Evolutionary conservation across 2,888 invertebrate genomes (phyloP).

Genomic region (Melieria omissa): DNA sequence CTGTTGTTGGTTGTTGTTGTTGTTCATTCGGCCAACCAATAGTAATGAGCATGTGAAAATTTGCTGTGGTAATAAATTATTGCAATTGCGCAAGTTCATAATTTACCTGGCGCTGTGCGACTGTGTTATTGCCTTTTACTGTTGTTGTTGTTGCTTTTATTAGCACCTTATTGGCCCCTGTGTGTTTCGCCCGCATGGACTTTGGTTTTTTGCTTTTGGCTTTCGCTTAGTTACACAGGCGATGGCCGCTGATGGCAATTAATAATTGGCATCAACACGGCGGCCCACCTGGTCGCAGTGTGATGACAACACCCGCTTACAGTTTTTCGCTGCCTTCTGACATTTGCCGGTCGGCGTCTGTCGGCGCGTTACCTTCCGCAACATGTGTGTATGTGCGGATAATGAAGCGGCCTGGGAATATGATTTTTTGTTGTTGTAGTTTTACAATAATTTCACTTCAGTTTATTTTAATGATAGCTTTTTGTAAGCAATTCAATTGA

Average conservation of each 20-base stretch:
- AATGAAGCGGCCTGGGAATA: not conserved
- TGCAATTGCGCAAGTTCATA: slow-evolving; percentile 38
- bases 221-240: too few species aligned
- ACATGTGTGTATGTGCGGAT: not conserved
- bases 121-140: too few species aligned
- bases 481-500: slow-evolving; percentile 39
- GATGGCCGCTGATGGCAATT: too few species aligned
- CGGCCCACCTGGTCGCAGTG: not conserved
- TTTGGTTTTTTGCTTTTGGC: too few species aligned
- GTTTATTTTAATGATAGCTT: slow-evolving; percentile 43
- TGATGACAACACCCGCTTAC: not conserved
- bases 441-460: slow-evolving; percentile 39
- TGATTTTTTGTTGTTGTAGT: slow-evolving; percentile 25
- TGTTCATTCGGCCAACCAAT: not conserved
- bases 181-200: too few species aligned
- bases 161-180: too few species aligned
- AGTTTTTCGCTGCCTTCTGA: not conserved
- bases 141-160: too few species aligned
- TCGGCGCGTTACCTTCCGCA: too few species aligned
- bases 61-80: slow-evolving; percentile 35
- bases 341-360: not conserved
- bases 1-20: slow-evolving; percentile 6
- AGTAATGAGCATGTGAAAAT: not conserved
- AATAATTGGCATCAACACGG: too few species aligned
- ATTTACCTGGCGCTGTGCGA: slow-evolving; percentile 14